Evolutionary conservation across 2,113 vertebrate genomes (phyloP), one percentile per base, ranked within the genome.

Genomic region (Sphyrna mokarran): DNA sequence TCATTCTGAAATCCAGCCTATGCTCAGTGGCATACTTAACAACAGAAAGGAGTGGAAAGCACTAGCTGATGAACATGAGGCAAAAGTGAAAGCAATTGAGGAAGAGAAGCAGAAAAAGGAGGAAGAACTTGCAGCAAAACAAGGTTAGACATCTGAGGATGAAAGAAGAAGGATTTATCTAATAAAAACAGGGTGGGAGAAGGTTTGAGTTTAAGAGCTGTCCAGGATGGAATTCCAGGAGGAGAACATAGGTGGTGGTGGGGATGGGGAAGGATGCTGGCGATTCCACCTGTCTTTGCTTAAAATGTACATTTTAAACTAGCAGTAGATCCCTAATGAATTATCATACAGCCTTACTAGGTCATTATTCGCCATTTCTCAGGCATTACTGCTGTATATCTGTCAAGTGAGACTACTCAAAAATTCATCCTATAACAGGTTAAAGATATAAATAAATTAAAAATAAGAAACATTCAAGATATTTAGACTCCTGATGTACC

Each of bases 1-100:
- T 97, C 98, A 98, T 0, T 96, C 96, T 95, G 96, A 98, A 97
- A 98, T 98, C 96, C 98, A 98, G 0, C 98, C 98, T 54, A 98
- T 98, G 98, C 96, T 98, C 96, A 97, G 98, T 0, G 97, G 98
- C 16, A 97, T 98, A 89, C 6, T 98, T 94, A 98, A 98, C 97
- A 98, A 98, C 98, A 97, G 98, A 96, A 98, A 98, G 96, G 97
- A 98, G 97, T 98, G 98, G 98, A 98, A 98, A 61, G 97, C 97
- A 33, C 96, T 97, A 96, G 98, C 98, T 96, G 98, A 98, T 96
- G 89, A n/a, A 94, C 96, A 98, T 6, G 98, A 98, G 23, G 98
- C 97, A 96, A 98, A 98, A 76, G 0, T 98, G 96, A 98, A 97
- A 0, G 96, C 54, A 0, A 87, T 98, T 1, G 98, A 98, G 16